These are phyloP conservation scores for Bagarius yarrelli DNA, from an alignment of 2,113 vertebrate species.

Conservation along the genomic window DNA sequence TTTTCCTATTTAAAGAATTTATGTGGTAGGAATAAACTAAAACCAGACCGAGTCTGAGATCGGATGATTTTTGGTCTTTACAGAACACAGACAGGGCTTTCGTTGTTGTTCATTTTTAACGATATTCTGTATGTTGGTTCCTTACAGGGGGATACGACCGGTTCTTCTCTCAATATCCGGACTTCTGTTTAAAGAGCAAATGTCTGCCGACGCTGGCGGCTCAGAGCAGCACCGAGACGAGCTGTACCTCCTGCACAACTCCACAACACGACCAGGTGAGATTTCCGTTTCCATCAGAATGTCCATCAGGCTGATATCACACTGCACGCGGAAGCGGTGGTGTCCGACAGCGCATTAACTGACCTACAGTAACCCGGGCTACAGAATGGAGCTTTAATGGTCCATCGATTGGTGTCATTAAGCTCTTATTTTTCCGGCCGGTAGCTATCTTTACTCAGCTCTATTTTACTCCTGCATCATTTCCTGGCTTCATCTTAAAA, in stretches of 20 bases:
- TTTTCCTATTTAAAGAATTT: too few relatives aligned
- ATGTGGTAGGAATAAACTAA: too few relatives aligned
- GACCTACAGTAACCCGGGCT: slow-evolving; percentile 7
- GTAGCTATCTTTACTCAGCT: slow-evolving; percentile 18
- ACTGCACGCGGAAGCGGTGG: not conserved
- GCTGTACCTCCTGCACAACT: slow-evolving; percentile 90
- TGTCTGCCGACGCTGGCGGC: slow-evolving; percentile 70
- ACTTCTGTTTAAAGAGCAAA: slow-evolving; percentile 81
- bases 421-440: slow-evolving; percentile 34
- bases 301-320: not conserved
- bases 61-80: too few relatives aligned
- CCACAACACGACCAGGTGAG: slow-evolving; percentile 92
- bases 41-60: too few relatives aligned
- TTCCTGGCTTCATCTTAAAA: slow-evolving; percentile 48
- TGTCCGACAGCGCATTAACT: slow-evolving; percentile 2
- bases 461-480: slow-evolving; percentile 41
- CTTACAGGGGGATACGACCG: slow-evolving; percentile 86
- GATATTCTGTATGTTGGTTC: not conserved
- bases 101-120: not conserved
- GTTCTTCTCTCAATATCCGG: slow-evolving; percentile 84
- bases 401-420: slow-evolving; percentile 42
- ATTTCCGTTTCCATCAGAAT: not conserved
- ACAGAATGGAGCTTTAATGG: slow-evolving; percentile 42
- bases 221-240: slow-evolving; percentile 78
- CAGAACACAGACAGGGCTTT: too few relatives aligned